A percentile compares a stretch with the other conserved stretches of the same genome.
Evolutionary conservation across 2,888 invertebrate genomes (phyloP).

Genomic region (Brachyopa scutellaris): DNA sequence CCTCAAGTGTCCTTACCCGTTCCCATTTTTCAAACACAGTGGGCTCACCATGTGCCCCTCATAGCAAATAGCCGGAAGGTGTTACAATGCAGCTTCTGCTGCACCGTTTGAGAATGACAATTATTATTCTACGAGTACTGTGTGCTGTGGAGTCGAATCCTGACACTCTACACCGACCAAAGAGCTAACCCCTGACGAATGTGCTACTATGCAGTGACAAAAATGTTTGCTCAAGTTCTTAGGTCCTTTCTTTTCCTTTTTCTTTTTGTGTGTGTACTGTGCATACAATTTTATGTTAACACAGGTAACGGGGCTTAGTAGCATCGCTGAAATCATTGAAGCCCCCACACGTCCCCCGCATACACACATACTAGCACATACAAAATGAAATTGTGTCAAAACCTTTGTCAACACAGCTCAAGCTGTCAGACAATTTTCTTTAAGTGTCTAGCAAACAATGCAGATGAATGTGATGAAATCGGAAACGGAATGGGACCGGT

Average conservation of each 20-base stretch:
- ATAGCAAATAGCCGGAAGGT: constrained; percentile 60
- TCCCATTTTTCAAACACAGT: constrained; percentile 54
- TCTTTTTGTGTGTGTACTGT: background rate
- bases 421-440: constrained; percentile 73
- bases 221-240: constrained; percentile 60
- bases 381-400: constrained; percentile 79
- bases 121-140: constrained; percentile 50
- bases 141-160: constrained; percentile 81
- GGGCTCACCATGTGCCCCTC: constrained; percentile 55
- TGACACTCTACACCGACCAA: constrained; percentile 78
- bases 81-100: constrained; percentile 57
- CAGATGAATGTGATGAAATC: constrained; percentile 64
- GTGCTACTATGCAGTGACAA: constrained; percentile 58
- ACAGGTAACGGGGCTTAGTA: constrained; percentile 53
- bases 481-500: constrained; percentile 6
- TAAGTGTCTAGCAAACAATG: constrained; percentile 70
- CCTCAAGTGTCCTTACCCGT: constrained; percentile 65
- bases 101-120: constrained; percentile 49
- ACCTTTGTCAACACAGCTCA: constrained; percentile 77
- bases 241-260: constrained; percentile 34
- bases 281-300: constrained; percentile 47
- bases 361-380: constrained; percentile 48
- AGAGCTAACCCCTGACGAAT: constrained; percentile 69
- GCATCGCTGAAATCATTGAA: constrained; percentile 14
- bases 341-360: constrained; percentile 12